Evolutionary conservation across 2,113 vertebrate species (phyloP).

Genomic region (Alces alces): DNA sequence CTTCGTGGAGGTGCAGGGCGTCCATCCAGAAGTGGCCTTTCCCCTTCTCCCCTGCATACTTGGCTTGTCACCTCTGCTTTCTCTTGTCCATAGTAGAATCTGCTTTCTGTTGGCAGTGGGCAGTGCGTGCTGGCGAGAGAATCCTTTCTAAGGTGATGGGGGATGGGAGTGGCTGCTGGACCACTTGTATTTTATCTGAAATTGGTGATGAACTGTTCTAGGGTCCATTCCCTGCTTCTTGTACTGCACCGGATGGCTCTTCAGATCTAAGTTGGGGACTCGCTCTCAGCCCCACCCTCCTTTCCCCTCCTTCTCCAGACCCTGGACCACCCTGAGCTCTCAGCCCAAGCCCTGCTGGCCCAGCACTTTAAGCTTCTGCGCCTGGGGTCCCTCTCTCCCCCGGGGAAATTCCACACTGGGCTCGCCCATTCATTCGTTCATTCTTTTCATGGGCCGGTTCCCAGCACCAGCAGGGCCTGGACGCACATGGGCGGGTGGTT

Average conservation of each 20-base stretch:
- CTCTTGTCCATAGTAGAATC: neutral
- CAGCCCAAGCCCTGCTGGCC: neutral
- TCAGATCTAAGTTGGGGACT: accelerated
- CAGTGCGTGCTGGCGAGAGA: neutral
- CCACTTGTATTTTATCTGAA: neutral
- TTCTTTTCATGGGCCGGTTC: neutral
- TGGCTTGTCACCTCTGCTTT: neutral
- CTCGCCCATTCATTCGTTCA: neutral
- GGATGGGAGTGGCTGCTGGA: neutral
- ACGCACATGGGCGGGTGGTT: neutral
- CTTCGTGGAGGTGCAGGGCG: too few relatives aligned
- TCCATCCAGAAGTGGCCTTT: neutral
- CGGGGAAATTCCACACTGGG: neutral
- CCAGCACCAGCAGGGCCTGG: neutral
- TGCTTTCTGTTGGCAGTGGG: neutral
- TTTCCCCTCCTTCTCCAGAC: neutral
- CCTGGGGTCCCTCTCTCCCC: too few relatives aligned
- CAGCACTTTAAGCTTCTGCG: neutral
- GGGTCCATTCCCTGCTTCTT: neutral
- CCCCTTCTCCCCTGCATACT: accelerated
- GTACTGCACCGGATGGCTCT: neutral
- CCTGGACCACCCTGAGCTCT: neutral
- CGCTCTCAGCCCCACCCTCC: neutral
- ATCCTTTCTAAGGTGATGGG: neutral
- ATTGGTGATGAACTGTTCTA: neutral